These are phyloP conservation scores for Chloroceryle amazona DNA, from an alignment of 2,797 vertebrate species.

Conservation along the genomic window DNA sequence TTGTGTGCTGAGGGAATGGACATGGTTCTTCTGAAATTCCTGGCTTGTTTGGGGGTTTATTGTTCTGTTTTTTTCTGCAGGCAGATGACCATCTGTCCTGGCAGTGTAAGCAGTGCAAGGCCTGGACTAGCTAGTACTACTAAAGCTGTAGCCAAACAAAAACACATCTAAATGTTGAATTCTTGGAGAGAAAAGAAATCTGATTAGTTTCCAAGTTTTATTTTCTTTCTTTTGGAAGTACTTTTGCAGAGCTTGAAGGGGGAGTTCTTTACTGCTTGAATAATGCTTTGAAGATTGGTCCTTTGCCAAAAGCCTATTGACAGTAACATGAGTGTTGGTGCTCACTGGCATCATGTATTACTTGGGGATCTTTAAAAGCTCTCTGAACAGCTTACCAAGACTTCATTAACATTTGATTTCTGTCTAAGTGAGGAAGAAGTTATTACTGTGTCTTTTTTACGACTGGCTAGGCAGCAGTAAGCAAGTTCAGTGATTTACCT, in stretches of 20 bases:
- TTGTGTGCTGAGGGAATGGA: not conserved
- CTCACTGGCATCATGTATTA: not conserved
- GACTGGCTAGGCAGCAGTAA: not conserved
- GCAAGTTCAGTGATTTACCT: not conserved
- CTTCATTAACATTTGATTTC: slow-evolving; percentile 31
- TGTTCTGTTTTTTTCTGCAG: not conserved
- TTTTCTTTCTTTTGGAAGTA: not conserved
- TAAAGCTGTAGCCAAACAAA: not conserved
- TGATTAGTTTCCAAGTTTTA: not conserved
- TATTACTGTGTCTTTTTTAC: not conserved
- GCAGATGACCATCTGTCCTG: not conserved
- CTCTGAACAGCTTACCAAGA: not conserved
- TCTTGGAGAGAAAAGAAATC: not conserved
- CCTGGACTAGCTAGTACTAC: not conserved
- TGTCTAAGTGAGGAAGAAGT: not conserved
- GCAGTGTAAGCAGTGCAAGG: not conserved
- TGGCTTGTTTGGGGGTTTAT: not conserved
- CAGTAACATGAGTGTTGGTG: not conserved
- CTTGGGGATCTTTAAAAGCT: not conserved
- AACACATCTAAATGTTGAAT: not conserved
- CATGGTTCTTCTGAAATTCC: not conserved
- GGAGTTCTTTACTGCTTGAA: not conserved
- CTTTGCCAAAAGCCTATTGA: slow-evolving; percentile 13
- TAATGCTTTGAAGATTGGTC: not conserved
- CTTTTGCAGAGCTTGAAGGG: not conserved